Evolutionary conservation across 2,113 vertebrate species (phyloP).

Genomic region (Cottus gobio): DNA sequence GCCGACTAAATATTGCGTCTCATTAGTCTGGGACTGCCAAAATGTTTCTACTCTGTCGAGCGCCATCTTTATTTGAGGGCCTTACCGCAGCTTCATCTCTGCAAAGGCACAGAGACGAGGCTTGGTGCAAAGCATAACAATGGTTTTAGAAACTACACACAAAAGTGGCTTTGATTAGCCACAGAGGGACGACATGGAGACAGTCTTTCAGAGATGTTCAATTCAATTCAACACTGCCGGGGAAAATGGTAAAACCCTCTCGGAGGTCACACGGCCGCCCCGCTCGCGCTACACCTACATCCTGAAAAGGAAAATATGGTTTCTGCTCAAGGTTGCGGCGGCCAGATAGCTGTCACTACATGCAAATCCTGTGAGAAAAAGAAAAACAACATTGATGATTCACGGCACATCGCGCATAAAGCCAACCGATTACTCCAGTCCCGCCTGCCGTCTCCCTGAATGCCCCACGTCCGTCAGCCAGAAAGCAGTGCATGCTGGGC

Average conservation of each 20-base stretch:
- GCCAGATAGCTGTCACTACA: slow-evolving; percentile 20
- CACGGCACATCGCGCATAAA: slow-evolving; percentile 15
- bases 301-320: slow-evolving; percentile 7
- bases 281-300: not conserved
- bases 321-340: slow-evolving; percentile 15
- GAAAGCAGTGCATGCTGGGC: slow-evolving; percentile 47
- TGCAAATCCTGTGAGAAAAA: slow-evolving; percentile 28
- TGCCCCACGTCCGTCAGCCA: slow-evolving; percentile 6
- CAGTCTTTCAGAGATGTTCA: slow-evolving; percentile 18
- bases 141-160: too few species aligned
- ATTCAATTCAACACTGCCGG: not conserved
- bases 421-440: slow-evolving; percentile 6
- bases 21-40: not conserved
- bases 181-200: not conserved
- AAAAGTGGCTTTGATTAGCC: slow-evolving; percentile 38
- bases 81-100: not conserved
- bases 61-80: slow-evolving; percentile 29
- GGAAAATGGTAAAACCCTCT: not conserved
- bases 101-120: slow-evolving; percentile 26
- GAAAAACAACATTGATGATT: slow-evolving; percentile 29
- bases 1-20: too few species aligned
- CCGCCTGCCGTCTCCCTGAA: not conserved
- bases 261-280: not conserved
- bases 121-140: slow-evolving; percentile 33
- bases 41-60: not conserved